Evolutionary conservation across 2,113 vertebrate genomes (phyloP).

Genomic region (Oreochromis niloticus): DNA sequence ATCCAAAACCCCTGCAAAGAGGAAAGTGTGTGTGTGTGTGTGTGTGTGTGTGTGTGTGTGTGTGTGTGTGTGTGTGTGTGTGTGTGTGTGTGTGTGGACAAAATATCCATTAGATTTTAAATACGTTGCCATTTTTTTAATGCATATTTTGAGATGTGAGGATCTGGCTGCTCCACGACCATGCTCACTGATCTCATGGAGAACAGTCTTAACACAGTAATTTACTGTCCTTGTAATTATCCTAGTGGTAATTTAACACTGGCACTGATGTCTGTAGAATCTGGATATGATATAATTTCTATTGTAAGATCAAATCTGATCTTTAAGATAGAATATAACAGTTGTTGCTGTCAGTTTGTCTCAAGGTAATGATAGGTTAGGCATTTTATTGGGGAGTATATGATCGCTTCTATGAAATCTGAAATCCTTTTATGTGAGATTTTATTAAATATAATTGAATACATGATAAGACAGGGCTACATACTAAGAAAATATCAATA

Average conservation of each 20-base stretch:
- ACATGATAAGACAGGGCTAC: background rate
- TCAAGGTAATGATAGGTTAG: background rate
- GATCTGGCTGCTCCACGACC: background rate
- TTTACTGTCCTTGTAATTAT: background rate
- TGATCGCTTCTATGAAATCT: background rate
- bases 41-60: no score
- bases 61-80: no score
- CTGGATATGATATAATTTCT: background rate
- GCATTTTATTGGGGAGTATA: background rate
- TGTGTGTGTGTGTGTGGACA: background rate
- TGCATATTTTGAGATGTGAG: background rate
- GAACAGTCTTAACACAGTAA: background rate
- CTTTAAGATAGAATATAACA: background rate
- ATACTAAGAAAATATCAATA: background rate
- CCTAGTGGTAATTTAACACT: background rate
- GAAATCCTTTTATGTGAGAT: background rate
- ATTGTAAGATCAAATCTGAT: background rate
- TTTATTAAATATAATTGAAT: background rate
- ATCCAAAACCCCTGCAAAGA: background rate
- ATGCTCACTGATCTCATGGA: background rate
- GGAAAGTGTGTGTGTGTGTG: background rate
- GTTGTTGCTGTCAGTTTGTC: background rate
- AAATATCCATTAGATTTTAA: background rate
- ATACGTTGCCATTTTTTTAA: background rate
- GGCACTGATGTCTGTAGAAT: background rate